A percentile compares a stretch with the other conserved stretches of the same genome.
These are phyloP conservation scores for Aplysina aerophoba DNA, from an alignment of 37 sponge, comb jelly and placozoan species.

Conservation along the genomic window DNA sequence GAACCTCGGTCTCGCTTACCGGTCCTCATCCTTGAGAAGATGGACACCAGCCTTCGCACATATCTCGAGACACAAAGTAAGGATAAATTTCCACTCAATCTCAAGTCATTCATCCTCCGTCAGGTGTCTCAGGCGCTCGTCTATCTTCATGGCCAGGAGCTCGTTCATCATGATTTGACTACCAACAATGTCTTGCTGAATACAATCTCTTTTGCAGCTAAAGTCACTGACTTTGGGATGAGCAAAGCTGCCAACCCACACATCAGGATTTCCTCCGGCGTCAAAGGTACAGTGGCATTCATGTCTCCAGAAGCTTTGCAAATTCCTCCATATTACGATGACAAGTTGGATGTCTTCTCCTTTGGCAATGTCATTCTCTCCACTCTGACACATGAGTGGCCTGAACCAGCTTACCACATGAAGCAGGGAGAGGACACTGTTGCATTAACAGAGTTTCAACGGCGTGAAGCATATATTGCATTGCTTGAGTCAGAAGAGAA, in stretches of 20 bases:
- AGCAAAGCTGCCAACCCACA: background rate
- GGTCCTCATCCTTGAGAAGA: slow-evolving; percentile 15
- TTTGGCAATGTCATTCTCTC: slow-evolving; percentile 6
- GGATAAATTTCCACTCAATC: background rate
- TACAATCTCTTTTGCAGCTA: background rate
- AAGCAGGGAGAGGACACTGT: background rate
- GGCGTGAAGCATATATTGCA: background rate
- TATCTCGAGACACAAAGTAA: background rate
- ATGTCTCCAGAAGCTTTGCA: slow-evolving; percentile 2
- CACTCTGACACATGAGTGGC: slow-evolving; percentile 28
- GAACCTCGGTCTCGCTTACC: background rate
- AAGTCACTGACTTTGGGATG: slow-evolving; percentile 31
- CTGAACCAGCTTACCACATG: background rate
- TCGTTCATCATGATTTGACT: slow-evolving; percentile 10
- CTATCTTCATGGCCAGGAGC: background rate
- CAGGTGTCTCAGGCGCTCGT: background rate
- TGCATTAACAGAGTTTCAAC: background rate
- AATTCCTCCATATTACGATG: background rate
- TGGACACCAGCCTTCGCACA: background rate
- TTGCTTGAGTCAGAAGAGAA: background rate
- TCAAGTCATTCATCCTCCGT: background rate
- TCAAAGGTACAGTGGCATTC: slow-evolving; percentile 8
- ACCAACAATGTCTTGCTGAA: slow-evolving; percentile 6
- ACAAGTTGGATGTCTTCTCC: slow-evolving; percentile 29
- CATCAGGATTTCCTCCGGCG: background rate